These are phyloP conservation scores for Hystrix cristata DNA, from an alignment of 2,113 vertebrate genomes.

Conservation along the genomic window DNA sequence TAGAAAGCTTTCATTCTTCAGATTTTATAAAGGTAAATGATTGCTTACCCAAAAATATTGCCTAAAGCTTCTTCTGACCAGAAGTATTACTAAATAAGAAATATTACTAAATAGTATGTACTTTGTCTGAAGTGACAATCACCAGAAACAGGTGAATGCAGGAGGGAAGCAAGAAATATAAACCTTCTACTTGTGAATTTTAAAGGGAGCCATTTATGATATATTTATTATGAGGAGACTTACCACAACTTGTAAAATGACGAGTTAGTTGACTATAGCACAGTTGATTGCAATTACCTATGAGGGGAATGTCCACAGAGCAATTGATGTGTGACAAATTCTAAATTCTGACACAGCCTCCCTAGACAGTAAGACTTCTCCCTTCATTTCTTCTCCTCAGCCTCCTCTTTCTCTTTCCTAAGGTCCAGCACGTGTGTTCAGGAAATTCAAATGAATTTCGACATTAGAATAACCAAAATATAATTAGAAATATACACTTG, in stretches of 20 bases:
- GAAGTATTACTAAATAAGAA: background rate
- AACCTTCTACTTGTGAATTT: background rate
- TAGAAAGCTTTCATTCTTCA: background rate
- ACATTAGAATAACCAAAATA: slow-evolving; percentile 38
- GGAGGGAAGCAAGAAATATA: background rate
- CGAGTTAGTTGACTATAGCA: background rate
- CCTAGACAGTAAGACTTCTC: background rate
- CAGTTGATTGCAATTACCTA: background rate
- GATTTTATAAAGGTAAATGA: background rate
- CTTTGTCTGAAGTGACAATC: slow-evolving; percentile 32
- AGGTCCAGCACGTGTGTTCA: background rate
- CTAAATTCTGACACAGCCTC: background rate
- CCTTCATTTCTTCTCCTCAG: background rate
- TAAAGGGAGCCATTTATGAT: background rate
- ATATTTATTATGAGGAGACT: slow-evolving; percentile 19
- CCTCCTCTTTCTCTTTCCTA: background rate
- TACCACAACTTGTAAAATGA: background rate
- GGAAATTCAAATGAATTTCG: slow-evolving; percentile 38
- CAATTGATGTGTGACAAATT: background rate
- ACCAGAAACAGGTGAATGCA: slow-evolving; percentile 6
- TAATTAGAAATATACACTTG: slow-evolving; percentile 6
- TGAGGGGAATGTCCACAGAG: background rate
- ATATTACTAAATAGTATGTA: background rate
- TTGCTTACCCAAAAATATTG: background rate
- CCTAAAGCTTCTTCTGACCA: background rate